Evolutionary conservation across 1,140 invertebrate species (phyloP), one percentile per base, ranked within the genome.

Genomic region (Coenobita brevimanus): DNA sequence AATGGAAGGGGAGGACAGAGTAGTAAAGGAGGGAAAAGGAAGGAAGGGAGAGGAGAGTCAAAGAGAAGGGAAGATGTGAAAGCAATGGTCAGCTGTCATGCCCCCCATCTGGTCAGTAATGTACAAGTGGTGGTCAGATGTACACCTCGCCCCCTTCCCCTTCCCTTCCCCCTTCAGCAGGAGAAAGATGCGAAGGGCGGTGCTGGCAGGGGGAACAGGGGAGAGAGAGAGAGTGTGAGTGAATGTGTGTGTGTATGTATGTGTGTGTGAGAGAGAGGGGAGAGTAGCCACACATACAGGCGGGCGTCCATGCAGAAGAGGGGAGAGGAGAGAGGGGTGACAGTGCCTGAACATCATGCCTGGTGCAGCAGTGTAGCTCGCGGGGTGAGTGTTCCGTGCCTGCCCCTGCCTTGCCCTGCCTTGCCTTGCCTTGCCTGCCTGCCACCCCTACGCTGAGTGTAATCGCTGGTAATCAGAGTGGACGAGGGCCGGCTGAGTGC

Each of bases 401-500:
- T 50, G 46, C 46, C 17, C 46, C 46, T 50, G 46, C 17, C 46
- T 50, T 50, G 46, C 46, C 67, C 67, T 71, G 30, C 33, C 67
- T 38, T 33, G n/a, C 27, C 33, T 38, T n/a, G n/a, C n/a, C 27
- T 30, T 38, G 67, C 27, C 67, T 38, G 67, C 67, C 67, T 33
- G 67, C 67, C 43, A 36, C 67, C 69, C 43, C 67, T 84, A 69
- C 73, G 82, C 82, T 84, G 46, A 36, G 69, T 84, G 82, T 84
- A 84, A 84, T 84, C 82, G 82, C 54, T 84, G 82, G 82, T 84
- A 84, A 84, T 84, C 82, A 84, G 82, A 84, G 82, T 84, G 82
- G 82, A 84, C 71, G 82, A 84, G 71, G 82, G 71, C 46, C 69
- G 50, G 41, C 73, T 38, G 73, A 60, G 71, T 76, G 82, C 67